phyloP scores from a whole-genome alignment of 2,888 invertebrate species.

The Plusia festucae region DNA sequence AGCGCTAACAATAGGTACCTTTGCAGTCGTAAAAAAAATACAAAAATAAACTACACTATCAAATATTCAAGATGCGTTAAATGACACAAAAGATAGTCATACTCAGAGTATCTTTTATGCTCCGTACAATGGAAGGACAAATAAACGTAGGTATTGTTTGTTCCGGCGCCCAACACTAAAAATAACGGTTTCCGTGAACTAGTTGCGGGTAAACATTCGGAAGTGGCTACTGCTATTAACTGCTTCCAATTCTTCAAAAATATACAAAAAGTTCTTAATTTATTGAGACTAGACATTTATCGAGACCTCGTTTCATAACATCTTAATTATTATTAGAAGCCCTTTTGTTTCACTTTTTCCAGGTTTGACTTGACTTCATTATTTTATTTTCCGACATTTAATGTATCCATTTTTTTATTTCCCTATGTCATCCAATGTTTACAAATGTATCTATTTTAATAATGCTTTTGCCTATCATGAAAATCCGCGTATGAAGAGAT shows the following conservation, averaged over 20 bases:
- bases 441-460: too few relatives aligned
- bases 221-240: slow-evolving; percentile 1
- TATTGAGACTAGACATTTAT: background rate
- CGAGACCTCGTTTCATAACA: background rate
- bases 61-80: slow-evolving; percentile 48
- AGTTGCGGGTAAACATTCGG: slow-evolving; percentile 7
- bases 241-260: background rate
- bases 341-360: background rate
- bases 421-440: too few relatives aligned
- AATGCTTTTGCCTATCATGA: too few relatives aligned
- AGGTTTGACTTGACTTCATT: too few relatives aligned
- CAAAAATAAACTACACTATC: slow-evolving; percentile 32
- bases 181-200: slow-evolving; percentile 20
- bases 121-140: slow-evolving; percentile 28
- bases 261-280: background rate
- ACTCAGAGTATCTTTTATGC: slow-evolving; percentile 22
- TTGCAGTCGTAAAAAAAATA: slow-evolving; percentile 38
- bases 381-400: too few relatives aligned
- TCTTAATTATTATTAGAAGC: background rate
- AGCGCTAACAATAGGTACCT: slow-evolving; percentile 43
- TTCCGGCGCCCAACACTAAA: slow-evolving; percentile 17
- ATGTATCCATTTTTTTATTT: too few relatives aligned
- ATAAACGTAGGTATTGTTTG: slow-evolving; percentile 32
- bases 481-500: background rate
- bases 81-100: slow-evolving; percentile 36